Evolutionary conservation across 2,797 vertebrate species (phyloP).

Genomic region (Dendrocincla fuliginosa): DNA sequence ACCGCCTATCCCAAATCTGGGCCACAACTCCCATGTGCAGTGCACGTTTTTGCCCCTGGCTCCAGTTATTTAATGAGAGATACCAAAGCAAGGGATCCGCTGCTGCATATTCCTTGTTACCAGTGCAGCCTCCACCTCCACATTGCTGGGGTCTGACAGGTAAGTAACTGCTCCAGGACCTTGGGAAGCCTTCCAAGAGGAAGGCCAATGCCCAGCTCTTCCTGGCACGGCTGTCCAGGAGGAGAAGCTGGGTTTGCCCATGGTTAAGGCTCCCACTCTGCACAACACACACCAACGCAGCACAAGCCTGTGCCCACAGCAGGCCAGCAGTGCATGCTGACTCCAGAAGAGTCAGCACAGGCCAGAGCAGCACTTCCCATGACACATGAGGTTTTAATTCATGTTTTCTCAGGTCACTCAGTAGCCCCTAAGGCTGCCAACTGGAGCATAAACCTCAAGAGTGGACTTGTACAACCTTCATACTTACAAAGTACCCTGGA

Average conservation of each 20-base stretch:
- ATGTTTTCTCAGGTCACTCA: background rate
- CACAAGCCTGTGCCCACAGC: background rate
- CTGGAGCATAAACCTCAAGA: background rate
- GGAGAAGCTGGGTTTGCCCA: background rate
- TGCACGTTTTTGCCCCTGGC: background rate
- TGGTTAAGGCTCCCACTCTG: rapidly evolving
- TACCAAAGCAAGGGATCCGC: background rate
- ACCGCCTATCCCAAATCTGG: background rate
- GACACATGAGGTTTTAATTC: rapidly evolving
- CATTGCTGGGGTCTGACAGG: background rate
- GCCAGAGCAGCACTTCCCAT: background rate
- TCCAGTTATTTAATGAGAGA: background rate
- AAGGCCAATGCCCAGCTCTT: background rate
- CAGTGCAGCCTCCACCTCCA: background rate
- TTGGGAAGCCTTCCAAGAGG: background rate
- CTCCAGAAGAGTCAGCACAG: rapidly evolving
- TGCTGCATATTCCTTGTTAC: background rate
- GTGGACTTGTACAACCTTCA: background rate
- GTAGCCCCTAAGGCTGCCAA: background rate
- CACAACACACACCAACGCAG: rapidly evolving
- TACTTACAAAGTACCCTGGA: background rate
- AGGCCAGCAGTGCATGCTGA: rapidly evolving
- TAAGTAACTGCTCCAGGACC: background rate
- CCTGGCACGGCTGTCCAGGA: background rate
- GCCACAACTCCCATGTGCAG: background rate